Base-by-base conservation (phyloP, 1,140 invertebrate genomes). In the Heliconius hermathena region DNA sequence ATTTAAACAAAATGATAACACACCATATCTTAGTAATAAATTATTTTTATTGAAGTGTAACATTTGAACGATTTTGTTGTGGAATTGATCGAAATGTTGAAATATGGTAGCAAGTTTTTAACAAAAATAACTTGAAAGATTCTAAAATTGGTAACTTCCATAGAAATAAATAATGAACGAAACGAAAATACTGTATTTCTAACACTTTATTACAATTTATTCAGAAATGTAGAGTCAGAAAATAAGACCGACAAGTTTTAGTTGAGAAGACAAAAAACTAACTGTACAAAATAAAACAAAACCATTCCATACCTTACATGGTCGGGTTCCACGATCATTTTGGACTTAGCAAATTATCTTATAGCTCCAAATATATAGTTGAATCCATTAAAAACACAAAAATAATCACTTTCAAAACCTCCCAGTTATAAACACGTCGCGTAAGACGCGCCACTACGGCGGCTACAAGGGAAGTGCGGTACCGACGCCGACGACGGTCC, bases 321-420 rank as follows among this genome's bases (percentile, higher is more conserved):
- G 88, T 93, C 93, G 75, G 90, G 87, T 83, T 94, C 93, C 87
- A 94, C 93, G 82, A 94, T 94, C 93, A 94, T 94, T 89, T 91
- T 91, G 85, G 91, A 92, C 86, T 66, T 66, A 22, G 26, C 22
- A 29, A 22, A 66, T 26, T 29, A n/a, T 66, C 22, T 66, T 29
- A 66, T 13, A 66, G 1, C 22, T 66, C 60, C 22, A 66, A 66
- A 57, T 57, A n/a, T 3, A 57, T 57, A 57, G 54, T 8, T 22
- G 8, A n/a, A 66, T 66, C 60, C 60, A 66, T 66, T 66, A 66
- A 66, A 66, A n/a, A 66, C 85, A 91, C 49, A 94, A 91, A 85
- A 90, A 93, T 87, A 78, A 87, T 83, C 90, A 93, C 92, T 89
- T 83, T 46, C 83, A 73, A 81, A 85, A 90, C 89, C 92, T 89